These are phyloP conservation scores for Clivina fossor DNA, from an alignment of 2,888 invertebrate species.

Conservation along the genomic window DNA sequence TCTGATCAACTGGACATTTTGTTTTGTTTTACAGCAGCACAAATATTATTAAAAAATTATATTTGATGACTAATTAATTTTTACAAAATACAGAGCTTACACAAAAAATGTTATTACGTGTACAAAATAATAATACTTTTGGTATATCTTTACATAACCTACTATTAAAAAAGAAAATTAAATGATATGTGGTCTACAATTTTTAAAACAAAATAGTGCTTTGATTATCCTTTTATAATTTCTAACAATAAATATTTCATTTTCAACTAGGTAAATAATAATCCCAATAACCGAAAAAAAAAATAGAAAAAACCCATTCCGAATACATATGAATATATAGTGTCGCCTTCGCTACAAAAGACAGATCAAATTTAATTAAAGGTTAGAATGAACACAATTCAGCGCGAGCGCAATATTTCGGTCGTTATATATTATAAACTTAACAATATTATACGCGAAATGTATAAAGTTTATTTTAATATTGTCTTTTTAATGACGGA, in stretches of 20 bases:
- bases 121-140: constrained; percentile 20
- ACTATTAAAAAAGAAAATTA: background rate
- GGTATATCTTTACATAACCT: constrained; percentile 12
- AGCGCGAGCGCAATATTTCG: constrained; percentile 1
- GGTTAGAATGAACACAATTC: constrained; percentile 1
- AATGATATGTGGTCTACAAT: background rate
- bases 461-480: background rate
- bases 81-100: background rate
- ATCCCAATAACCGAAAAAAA: background rate
- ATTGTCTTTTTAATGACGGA: constrained; percentile 12
- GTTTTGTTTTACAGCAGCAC: background rate
- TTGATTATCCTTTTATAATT: background rate
- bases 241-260: background rate
- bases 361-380: background rate
- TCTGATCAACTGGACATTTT: background rate
- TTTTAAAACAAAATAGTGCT: background rate
- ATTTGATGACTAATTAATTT: background rate
- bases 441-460: background rate
- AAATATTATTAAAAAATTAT: background rate
- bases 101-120: constrained; percentile 5
- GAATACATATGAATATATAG: background rate
- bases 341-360: background rate
- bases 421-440: background rate
- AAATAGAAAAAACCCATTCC: background rate
- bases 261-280: background rate